Conservation (phyloP, 2,888 invertebrate genomes). For the Apamea anceps region DNA sequence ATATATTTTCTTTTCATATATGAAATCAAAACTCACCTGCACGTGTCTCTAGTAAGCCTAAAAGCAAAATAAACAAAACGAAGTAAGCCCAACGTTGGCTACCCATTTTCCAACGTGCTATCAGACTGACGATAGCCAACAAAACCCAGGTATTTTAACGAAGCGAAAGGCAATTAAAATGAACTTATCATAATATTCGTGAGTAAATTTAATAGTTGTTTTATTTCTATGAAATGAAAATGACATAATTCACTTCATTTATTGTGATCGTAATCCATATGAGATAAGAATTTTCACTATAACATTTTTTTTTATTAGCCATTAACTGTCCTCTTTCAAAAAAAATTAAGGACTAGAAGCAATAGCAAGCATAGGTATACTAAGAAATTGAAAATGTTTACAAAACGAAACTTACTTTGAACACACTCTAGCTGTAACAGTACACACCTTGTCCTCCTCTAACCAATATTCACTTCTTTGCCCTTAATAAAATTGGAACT, state of each 20-base stretch:
- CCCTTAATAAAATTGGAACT: no score
- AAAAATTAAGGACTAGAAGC: no score
- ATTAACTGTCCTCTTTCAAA: no score
- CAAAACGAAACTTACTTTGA: no score
- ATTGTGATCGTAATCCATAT: constrained; percentile 48
- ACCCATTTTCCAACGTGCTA: constrained; percentile 59
- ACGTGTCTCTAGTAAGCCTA: constrained; percentile 40
- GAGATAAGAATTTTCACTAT: constrained; percentile 23
- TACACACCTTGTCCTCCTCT: no score
- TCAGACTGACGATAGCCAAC: constrained; percentile 9
- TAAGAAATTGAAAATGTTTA: no score
- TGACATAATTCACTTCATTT: constrained; percentile 12
- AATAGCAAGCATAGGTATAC: no score
- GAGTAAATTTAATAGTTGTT: constrained; percentile 49
- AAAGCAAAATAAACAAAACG: constrained; percentile 60
- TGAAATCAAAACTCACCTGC: constrained; percentile 28
- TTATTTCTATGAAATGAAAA: constrained; percentile 9
- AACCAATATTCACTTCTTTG: no score
- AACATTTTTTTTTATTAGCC: no score
- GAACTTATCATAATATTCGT: constrained; percentile 49
- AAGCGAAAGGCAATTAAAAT: constrained; percentile 62
- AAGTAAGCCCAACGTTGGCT: constrained; percentile 49
- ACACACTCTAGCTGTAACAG: no score
- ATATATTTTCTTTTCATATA: background rate
- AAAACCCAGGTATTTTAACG: constrained; percentile 51